Base-by-base conservation (phyloP, 2,888 invertebrate genomes). In the Isoperla grammatica region DNA sequence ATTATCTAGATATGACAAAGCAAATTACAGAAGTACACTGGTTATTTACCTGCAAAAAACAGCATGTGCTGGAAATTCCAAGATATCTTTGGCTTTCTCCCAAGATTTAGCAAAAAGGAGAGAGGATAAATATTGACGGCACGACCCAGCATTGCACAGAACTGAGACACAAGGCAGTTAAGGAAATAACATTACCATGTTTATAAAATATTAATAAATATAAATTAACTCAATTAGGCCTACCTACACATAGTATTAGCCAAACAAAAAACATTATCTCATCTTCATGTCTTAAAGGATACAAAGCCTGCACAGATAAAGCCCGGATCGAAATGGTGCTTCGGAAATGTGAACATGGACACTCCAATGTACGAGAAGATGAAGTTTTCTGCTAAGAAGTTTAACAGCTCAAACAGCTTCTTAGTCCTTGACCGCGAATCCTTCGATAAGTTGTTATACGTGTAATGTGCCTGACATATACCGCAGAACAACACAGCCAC, bases 331-430 rank as follows among this genome's bases (percentile, higher is more conserved):
- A 96, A 98, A 71, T 90, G 88, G 72, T 95, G 95, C 71, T 93
- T 92, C 4, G 93, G 93, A 74, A 95, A 96, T 0, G 97, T 97
- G 74, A 98, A 98, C 89, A 97, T 95, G 19, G 96, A 95, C 1
- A 98, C 97, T 13, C 98, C 98, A 71, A 98, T 97, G 78, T 98
- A 98, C 2, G 92, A 91, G 78, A 98, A 98, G 70, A 98, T 97
- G 76, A 98, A 98, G 76, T 96, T 97, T 73, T 98, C 98, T 0
- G 96, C 93, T 65, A 98, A 78, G 76, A 98, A 98, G 78, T 96
- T 97, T 65, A 97, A 81, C 69, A 97, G 77, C 73, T 95, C 93
- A 76, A 95, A 95, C 69, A 95, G 81, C 74, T 94, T 90, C 75
- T 95, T 95, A 29, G 95, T 95, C 65, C 93, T 80, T 65, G 82